Conservation (phyloP, 2,797 vertebrate genomes). For the Sphenodon punctatus region DNA sequence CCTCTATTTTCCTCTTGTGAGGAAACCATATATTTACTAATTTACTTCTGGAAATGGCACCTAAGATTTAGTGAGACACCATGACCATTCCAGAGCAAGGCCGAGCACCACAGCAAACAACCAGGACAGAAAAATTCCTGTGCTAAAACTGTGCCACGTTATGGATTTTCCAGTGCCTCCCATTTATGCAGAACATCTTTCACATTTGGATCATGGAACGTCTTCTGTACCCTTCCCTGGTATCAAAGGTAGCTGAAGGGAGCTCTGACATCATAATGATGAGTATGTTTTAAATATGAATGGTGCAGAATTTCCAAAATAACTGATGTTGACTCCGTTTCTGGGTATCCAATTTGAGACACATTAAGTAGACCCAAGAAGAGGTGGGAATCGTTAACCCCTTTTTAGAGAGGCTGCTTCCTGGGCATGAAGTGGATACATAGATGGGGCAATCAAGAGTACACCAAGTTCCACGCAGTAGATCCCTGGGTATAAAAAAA, state of each 20-base stretch:
- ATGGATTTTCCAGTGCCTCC: neutral
- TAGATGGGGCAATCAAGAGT: no score
- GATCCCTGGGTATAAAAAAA: no score
- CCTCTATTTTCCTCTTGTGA: neutral
- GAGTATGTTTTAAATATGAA: neutral
- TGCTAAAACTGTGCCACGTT: neutral
- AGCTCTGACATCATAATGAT: neutral
- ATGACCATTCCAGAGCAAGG: no score
- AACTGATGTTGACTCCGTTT: neutral
- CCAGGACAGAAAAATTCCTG: neutral
- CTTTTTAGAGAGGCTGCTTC: no score
- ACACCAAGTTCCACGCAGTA: no score
- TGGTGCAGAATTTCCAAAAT: neutral
- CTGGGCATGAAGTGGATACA: no score
- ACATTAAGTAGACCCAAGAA: neutral
- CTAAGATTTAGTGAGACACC: no score
- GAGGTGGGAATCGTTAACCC: neutral
- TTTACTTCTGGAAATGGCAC: neutral
- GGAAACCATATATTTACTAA: neutral
- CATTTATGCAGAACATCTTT: neutral
- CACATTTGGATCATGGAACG: no score
- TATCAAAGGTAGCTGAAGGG: neutral
- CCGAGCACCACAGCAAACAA: neutral
- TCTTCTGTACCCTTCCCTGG: no score
- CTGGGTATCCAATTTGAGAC: neutral